These are phyloP conservation scores for Siniperca undulata DNA, from an alignment of 2,797 vertebrate species.

Conservation along the genomic window DNA sequence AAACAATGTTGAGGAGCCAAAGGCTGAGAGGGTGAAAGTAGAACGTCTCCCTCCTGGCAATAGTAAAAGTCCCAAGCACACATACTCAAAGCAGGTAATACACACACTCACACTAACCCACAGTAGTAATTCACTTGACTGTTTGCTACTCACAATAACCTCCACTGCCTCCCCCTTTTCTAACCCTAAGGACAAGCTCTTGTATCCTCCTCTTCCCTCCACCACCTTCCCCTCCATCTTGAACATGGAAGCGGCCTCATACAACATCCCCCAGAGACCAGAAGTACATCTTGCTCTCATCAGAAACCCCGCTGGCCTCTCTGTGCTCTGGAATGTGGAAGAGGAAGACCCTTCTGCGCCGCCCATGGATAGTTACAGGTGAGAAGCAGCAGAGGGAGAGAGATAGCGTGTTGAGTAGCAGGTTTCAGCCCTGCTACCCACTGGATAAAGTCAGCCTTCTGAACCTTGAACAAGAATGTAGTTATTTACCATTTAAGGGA, in stretches of 20 bases:
- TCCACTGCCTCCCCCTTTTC: background rate
- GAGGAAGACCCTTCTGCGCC: slow-evolving; percentile 60
- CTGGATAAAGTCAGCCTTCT: background rate
- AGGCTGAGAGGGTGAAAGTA: background rate
- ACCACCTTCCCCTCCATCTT: slow-evolving; percentile 63
- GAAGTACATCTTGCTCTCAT: slow-evolving; percentile 75
- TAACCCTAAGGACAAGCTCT: slow-evolving; percentile 27
- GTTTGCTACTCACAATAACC: background rate
- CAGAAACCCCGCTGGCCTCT: slow-evolving; percentile 69
- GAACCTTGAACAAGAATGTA: background rate
- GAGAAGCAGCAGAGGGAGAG: slow-evolving; percentile 17
- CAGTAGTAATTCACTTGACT: background rate
- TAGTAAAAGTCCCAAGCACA: accelerated
- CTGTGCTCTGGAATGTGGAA: slow-evolving; percentile 76
- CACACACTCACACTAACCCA: background rate
- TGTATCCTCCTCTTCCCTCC: slow-evolving; percentile 73
- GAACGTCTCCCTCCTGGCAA: accelerated
- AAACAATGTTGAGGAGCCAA: background rate
- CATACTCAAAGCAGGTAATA: slow-evolving; percentile 34
- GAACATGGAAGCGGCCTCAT: slow-evolving; percentile 54
- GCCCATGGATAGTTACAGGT: slow-evolving; percentile 81
- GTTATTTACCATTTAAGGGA: background rate
- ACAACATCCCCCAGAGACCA: slow-evolving; percentile 74
- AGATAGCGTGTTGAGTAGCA: background rate
- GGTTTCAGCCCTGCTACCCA: background rate